Conservation (phyloP, 2,797 vertebrate genomes). For the Oophaga sylvatica region DNA sequence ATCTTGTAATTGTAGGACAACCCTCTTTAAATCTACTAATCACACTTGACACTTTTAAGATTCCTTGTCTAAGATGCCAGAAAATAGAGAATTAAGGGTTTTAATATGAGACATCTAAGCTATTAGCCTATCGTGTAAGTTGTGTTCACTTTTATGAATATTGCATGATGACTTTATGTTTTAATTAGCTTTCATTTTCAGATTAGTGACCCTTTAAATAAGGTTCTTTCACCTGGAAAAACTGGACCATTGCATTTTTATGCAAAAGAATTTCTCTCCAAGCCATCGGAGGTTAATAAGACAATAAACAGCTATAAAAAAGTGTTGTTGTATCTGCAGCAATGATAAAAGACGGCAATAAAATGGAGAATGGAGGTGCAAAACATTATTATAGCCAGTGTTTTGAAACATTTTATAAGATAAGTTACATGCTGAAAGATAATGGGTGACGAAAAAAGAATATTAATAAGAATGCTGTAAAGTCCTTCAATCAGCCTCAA, state of each 20-base stretch:
- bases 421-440: conserved; percentile 52
- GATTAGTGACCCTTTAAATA: conserved; percentile 18
- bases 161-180: conserved; percentile 17
- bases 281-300: conserved; percentile 29
- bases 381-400: conserved; percentile 56
- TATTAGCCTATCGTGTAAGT: not conserved
- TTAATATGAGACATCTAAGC: not conserved
- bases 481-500: conserved; percentile 40
- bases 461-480: conserved; percentile 49
- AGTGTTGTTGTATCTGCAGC: conserved; percentile 42
- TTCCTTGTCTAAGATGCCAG: not conserved
- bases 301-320: conserved; percentile 37
- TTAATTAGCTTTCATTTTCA: conserved; percentile 21
- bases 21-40: not conserved
- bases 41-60: not conserved
- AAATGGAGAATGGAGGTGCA: conserved; percentile 39
- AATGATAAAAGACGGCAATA: conserved; percentile 49
- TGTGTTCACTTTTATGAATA: conserved; percentile 12
- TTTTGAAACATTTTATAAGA: conserved; percentile 60
- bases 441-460: conserved; percentile 55
- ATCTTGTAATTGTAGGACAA: no score
- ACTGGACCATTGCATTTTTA: not conserved
- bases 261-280: conserved; percentile 13
- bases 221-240: not conserved
- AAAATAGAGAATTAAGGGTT: not conserved